Conservation (phyloP, 1,140 invertebrate species). For the Hyposmocoma kahamanoa region DNA sequence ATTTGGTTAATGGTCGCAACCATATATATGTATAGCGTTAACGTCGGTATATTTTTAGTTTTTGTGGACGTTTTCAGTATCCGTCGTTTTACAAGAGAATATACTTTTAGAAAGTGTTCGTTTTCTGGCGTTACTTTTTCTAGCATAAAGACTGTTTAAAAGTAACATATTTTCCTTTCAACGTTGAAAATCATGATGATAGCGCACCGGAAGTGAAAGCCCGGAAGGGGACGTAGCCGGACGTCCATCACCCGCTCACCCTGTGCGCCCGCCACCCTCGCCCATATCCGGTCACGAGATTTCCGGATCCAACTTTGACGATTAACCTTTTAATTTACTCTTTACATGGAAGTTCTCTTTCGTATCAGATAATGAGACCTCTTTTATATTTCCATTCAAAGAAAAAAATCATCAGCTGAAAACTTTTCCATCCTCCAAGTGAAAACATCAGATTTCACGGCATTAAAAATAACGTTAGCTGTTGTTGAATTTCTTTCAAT, state of each 20-base stretch:
- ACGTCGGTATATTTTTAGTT: too few species aligned
- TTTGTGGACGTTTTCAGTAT: too few species aligned
- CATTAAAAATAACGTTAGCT: too few species aligned
- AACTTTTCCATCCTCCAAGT: neutral
- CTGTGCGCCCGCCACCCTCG: conserved; percentile 11
- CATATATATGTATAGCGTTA: too few species aligned
- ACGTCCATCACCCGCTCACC: conserved; percentile 12
- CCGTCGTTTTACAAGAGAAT: too few species aligned
- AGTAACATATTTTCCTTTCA: conserved; percentile 4
- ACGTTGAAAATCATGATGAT: conserved; percentile 16
- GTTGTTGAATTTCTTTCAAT: too few species aligned
- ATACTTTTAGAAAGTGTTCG: too few species aligned
- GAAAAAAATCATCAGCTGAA: neutral
- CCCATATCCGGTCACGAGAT: conserved; percentile 21
- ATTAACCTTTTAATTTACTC: neutral
- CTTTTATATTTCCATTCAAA: neutral
- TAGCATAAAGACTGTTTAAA: too few species aligned
- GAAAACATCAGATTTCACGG: too few species aligned
- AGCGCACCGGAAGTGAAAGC: conserved; percentile 21
- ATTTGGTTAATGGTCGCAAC: too few species aligned
- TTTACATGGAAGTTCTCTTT: neutral
- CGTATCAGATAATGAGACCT: neutral
- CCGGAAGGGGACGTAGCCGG: conserved; percentile 29
- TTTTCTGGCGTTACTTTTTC: too few species aligned
- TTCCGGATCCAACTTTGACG: conserved; percentile 23